Evolutionary conservation across 2,888 invertebrate species (phyloP), one percentile per base, ranked within the genome.

Genomic region (Drosophila macrospina): DNA sequence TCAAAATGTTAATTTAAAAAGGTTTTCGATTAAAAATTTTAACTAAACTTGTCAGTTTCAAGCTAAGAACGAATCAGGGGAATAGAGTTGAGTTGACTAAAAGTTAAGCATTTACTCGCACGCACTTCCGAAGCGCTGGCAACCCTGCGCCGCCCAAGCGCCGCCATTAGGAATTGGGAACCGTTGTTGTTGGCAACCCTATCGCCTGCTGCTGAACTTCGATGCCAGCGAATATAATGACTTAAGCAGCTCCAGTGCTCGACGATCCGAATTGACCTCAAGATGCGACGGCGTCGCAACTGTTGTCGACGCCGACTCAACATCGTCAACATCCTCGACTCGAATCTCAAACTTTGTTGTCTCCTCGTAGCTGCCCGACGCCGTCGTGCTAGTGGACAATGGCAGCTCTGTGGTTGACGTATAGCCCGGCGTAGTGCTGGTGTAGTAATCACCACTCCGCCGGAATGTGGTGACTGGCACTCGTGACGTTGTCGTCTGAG

Each of bases 141-240:
- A 65, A 68, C 73, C 51, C 60, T 77, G 68, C 73, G 48, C 60
- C 78, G 68, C 8, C 50, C 55, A 42, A 47, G 69, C 48, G 57
- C 41, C 34, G 45, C 64, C 77, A 52, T 52, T 83, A 83, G 85
- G 79, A 83, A 83, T 85, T 64, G 86, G 81, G 66, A 41, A 80
- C 86, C 86, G 73, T 60, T 69, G 57, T 66, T 66, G 54, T 55
- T 66, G 63, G 69, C 76, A 54, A 48, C 56, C 63, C 83, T 86
- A 91, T 90, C 92, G 93, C 93, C 93, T 94, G 84, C 96, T 96
- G 94, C 88, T 89, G 62, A 96, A 97, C 92, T 95, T 95, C 16
- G 97, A 96, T 61, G 97, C 97, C 90, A 97, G 95, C 71, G 96
- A 95, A 92, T 97, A 97, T 62, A 97, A 93, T 72, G 97, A 96